These are phyloP conservation scores for Brachionus manjavacas DNA, from an alignment of 1,140 invertebrate genomes.

Conservation along the genomic window DNA sequence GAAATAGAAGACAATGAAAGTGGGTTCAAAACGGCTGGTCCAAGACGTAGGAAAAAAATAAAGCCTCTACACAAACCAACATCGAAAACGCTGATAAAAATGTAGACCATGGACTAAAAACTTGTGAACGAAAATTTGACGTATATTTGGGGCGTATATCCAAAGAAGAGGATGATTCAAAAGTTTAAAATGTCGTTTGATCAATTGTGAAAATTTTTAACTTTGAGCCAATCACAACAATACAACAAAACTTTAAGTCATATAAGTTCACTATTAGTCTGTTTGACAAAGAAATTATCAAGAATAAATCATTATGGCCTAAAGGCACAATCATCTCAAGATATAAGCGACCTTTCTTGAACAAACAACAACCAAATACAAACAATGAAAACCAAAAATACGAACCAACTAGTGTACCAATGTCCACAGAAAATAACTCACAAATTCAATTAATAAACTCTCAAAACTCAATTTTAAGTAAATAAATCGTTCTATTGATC, in stretches of 20 bases:
- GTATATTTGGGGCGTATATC: background rate
- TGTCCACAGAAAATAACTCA: background rate
- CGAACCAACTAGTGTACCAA: background rate
- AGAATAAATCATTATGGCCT: background rate
- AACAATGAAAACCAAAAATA: background rate
- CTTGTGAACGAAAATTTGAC: background rate
- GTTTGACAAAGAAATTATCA: background rate
- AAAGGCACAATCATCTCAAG: background rate
- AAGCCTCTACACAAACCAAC: background rate
- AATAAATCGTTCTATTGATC: background rate
- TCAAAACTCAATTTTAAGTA: background rate
- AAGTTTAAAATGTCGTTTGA: background rate
- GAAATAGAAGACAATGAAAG: background rate
- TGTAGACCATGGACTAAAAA: background rate
- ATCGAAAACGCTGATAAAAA: background rate
- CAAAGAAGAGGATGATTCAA: background rate
- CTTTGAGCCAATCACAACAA: too few relatives aligned
- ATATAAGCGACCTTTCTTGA: background rate
- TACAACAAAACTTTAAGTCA: too few relatives aligned
- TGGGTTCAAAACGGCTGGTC: background rate
- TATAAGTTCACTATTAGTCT: background rate
- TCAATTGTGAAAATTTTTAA: too few relatives aligned
- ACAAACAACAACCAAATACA: too few relatives aligned
- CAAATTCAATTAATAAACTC: background rate
- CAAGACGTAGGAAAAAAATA: background rate